These are phyloP conservation scores for Dicentrarchus labrax DNA, from an alignment of 2,113 vertebrate genomes.

Conservation along the genomic window DNA sequence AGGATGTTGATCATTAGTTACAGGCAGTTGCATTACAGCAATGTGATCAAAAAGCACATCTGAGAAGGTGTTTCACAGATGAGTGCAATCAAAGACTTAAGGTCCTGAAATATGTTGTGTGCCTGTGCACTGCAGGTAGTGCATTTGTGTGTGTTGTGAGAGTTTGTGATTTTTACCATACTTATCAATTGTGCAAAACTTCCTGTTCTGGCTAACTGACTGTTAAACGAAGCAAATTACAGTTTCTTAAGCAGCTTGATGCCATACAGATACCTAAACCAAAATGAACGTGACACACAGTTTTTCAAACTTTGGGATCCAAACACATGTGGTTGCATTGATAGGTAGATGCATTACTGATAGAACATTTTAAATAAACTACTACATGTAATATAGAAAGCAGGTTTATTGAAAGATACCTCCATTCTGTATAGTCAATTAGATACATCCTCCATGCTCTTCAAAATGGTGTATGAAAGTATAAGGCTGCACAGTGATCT, in stretches of 20 bases:
- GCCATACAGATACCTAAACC: not conserved
- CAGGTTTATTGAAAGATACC: not conserved
- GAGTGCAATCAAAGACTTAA: slow-evolving; percentile 23
- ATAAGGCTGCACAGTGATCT: not conserved
- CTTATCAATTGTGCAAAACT: slow-evolving; percentile 16
- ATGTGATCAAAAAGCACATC: slow-evolving; percentile 56
- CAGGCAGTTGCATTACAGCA: slow-evolving; percentile 31
- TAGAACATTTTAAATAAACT: not conserved
- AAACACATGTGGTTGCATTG: not conserved
- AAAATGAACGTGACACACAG: not conserved
- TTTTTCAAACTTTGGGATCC: not conserved
- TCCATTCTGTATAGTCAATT: not conserved
- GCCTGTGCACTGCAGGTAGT: slow-evolving; percentile 25
- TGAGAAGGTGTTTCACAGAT: slow-evolving; percentile 50
- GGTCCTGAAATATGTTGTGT: slow-evolving; percentile 16
- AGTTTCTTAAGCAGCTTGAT: slow-evolving; percentile 27
- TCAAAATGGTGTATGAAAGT: not conserved
- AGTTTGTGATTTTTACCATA: slow-evolving; percentile 18
- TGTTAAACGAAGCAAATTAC: slow-evolving; percentile 34
- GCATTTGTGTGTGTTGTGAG: slow-evolving; percentile 6
- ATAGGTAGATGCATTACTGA: not conserved
- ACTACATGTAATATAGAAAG: too few species aligned
- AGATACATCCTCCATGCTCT: not conserved
- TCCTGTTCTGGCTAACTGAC: slow-evolving; percentile 4
- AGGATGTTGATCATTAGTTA: slow-evolving; percentile 36